Base-by-base conservation (phyloP, 2,888 invertebrate species). In the Oasisia sp. region DNA sequence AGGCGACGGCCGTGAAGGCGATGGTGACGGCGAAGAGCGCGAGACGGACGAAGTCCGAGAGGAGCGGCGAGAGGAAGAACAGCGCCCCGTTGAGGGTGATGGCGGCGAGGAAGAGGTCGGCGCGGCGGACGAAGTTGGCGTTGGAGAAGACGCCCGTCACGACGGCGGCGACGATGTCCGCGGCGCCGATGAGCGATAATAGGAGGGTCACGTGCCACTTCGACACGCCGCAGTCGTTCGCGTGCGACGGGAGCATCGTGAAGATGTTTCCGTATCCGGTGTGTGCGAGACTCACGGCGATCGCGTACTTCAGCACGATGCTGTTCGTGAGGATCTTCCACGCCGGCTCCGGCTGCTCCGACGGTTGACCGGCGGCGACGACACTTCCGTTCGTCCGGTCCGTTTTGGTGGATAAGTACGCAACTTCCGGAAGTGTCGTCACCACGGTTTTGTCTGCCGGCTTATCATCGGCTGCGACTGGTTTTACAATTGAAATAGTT, bases 61-160 rank as follows among this genome's bases (percentile, higher is more conserved):
- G 44, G 38, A 90, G 44, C 2, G 90, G 90, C 38, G 90, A n/a
- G 27, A 90, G 38, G 38, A 90, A 38, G 90, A 90, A 90, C 32
- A 90, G 0, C 32, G 27, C 90, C 0, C 90, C 91, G 91, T 95
- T 94, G 11, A 94, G 91, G 19, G 92, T 92, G 0, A 94, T 32
- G 0, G 93, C 95, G 5, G 94, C 94, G 8, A 94, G 92, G 14
- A 95, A 93, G 0, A 95, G 93, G 9, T 94, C 92, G 74, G 32
- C 44, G 32, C 44, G 44, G 8, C 90, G 90, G 7, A 90, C 90
- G 32, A 32, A 90, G 32, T 38, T 45, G 91, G 94, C 94, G 9
- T 94, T 91, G 12, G 92, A 92, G 1, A 94, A 27, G 0, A 93
- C 94, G 5, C 94, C 94, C 5, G 94, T 91, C 7, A 94, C 92